These are phyloP conservation scores for Camponotus pennsylvanicus DNA, from an alignment of 1,140 invertebrate genomes.

Conservation along the genomic window DNA sequence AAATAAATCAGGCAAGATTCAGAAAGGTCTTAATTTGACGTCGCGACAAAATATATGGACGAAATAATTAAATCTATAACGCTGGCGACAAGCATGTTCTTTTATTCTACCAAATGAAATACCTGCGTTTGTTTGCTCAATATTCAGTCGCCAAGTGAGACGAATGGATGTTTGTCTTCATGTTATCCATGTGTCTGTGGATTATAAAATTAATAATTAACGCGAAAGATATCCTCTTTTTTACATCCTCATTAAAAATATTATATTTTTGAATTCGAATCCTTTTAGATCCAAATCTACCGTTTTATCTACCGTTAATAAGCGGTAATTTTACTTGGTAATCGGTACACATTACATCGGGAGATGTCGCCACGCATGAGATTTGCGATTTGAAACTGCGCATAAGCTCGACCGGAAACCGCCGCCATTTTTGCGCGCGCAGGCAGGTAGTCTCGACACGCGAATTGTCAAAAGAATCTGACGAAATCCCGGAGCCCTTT, in stretches of 20 bases:
- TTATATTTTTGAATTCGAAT: not conserved
- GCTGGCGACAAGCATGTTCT: not conserved
- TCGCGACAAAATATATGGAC: too few relatives aligned
- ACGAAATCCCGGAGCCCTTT: not conserved
- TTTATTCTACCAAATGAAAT: not conserved
- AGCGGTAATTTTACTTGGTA: not conserved
- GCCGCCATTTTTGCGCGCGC: not conserved
- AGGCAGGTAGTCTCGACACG: not conserved
- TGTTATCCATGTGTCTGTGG: too few relatives aligned
- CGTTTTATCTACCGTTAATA: not conserved
- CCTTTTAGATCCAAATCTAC: not conserved
- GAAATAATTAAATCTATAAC: not conserved
- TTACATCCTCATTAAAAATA: not conserved
- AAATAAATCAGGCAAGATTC: conserved; percentile 7
- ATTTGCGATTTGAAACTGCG: not conserved
- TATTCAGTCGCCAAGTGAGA: conserved; percentile 35
- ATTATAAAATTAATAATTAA: too few relatives aligned
- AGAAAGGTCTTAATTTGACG: not conserved
- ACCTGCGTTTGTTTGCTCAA: conserved; percentile 44
- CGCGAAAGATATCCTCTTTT: not conserved
- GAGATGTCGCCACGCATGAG: conserved; percentile 10
- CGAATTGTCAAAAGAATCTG: not conserved
- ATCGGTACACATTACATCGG: not conserved
- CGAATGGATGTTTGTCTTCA: not conserved
- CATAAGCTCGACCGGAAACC: not conserved